These are phyloP conservation scores for Hemithea aestivaria DNA, from an alignment of 2,888 invertebrate species.

Conservation along the genomic window DNA sequence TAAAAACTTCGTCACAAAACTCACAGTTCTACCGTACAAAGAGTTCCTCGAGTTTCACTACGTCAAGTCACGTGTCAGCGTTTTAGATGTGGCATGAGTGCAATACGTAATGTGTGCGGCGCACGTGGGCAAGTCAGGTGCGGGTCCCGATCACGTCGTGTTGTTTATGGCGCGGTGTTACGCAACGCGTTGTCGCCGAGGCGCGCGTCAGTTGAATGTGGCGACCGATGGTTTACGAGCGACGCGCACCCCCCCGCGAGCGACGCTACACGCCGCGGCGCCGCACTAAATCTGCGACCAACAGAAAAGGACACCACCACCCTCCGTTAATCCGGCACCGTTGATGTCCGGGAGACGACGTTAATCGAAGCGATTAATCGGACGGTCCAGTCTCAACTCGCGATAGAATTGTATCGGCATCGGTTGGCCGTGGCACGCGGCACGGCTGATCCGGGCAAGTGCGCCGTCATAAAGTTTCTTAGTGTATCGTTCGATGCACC, in stretches of 20 bases:
- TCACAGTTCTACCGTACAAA: conserved; percentile 61
- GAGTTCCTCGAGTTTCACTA: conserved; percentile 62
- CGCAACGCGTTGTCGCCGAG: conserved; percentile 78
- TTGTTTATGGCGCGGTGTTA: conserved; percentile 75
- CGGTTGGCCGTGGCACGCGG: conserved; percentile 50
- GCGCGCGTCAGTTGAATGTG: conserved; percentile 78
- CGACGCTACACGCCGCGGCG: conserved; percentile 76
- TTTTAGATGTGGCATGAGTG: conserved; percentile 72
- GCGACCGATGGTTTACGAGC: conserved; percentile 78
- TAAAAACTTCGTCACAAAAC: conserved; percentile 71
- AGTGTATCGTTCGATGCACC: conserved; percentile 78
- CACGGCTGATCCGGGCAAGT: conserved; percentile 70
- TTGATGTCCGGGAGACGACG: conserved; percentile 70
- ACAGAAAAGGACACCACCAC: conserved; percentile 74
- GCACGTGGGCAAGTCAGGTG: conserved; percentile 72
- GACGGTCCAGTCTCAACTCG: conserved; percentile 59
- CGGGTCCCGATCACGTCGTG: conserved; percentile 61
- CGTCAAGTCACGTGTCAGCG: conserved; percentile 73
- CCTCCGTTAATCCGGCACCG: conserved; percentile 71
- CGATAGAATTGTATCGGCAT: conserved; percentile 69
- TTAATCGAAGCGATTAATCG: conserved; percentile 75
- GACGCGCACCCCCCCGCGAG: conserved; percentile 65
- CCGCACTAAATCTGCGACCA: conserved; percentile 77
- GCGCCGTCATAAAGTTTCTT: conserved; percentile 78
- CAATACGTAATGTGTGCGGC: conserved; percentile 66